phyloP scores from a whole-genome alignment of 2,113 vertebrate genomes.

The Eptesicus fuscus region DNA sequence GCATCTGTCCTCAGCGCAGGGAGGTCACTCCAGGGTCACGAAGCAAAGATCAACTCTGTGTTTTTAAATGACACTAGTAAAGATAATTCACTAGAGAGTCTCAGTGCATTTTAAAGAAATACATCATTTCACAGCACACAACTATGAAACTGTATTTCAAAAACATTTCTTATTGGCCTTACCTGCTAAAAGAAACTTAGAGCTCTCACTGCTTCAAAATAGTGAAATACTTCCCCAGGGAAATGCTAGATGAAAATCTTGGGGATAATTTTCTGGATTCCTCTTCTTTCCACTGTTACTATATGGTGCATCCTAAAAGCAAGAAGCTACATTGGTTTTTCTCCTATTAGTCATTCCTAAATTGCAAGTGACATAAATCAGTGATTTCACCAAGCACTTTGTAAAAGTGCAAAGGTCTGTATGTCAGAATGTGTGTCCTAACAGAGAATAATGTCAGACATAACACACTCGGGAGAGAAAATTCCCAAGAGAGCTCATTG shows the following conservation, averaged over 20 bases:
- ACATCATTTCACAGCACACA: not conserved
- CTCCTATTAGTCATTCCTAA: not conserved
- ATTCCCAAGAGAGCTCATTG: not conserved
- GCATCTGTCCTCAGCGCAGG: not conserved
- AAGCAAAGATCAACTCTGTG: not conserved
- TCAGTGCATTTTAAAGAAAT: constrained; percentile 18
- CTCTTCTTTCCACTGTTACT: not conserved
- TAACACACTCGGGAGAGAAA: not conserved
- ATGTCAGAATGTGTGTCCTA: not conserved
- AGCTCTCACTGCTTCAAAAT: not conserved
- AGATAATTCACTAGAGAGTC: not conserved
- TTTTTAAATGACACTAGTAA: not conserved
- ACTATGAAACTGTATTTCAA: not conserved
- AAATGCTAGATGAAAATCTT: not conserved
- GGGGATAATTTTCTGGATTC: not conserved
- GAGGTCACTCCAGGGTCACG: not conserved
- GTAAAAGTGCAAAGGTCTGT: not conserved
- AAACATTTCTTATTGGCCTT: not conserved
- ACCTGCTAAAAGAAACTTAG: not conserved
- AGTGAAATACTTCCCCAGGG: not conserved
- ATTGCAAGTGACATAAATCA: not conserved
- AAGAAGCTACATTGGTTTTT: not conserved
- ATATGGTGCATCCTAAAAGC: not conserved
- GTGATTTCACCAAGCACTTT: not conserved
- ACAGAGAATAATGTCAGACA: not conserved